A percentile compares a stretch with the other conserved stretches of the same genome.
Evolutionary conservation across 2,797 vertebrate genomes (phyloP).

Genomic region (Potorous gilbertii): DNA sequence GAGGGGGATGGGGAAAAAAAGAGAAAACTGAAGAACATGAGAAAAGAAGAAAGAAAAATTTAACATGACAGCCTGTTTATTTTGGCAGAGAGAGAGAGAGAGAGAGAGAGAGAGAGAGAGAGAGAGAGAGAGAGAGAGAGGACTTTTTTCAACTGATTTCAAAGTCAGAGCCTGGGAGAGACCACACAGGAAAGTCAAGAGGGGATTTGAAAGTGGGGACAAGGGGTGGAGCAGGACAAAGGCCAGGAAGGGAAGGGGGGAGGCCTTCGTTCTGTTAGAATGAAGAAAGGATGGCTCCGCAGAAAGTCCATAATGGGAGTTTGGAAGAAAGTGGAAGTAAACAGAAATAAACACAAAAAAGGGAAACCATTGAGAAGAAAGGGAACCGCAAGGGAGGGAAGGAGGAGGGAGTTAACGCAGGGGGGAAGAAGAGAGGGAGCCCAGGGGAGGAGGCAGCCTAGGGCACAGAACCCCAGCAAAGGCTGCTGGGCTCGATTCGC

Average conservation of each 20-base stretch:
- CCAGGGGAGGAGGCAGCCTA: background rate
- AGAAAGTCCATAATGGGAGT: constrained; percentile 37
- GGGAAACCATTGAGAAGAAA: constrained; percentile 59
- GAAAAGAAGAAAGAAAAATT: constrained; percentile 82
- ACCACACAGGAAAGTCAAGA: constrained; percentile 76
- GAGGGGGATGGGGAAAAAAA: background rate
- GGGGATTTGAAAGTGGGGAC: constrained; percentile 43
- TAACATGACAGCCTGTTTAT: constrained; percentile 88
- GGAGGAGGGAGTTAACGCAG: background rate
- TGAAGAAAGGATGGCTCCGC: background rate
- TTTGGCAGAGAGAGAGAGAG: constrained; percentile 83
- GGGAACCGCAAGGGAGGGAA: background rate
- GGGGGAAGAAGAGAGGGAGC: background rate
- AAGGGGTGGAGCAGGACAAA: background rate
- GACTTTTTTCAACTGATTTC: constrained; percentile 85
- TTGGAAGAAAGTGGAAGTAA: background rate
- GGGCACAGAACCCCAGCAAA: constrained; percentile 32
- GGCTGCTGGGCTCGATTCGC: constrained; percentile 50
- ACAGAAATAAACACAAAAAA: background rate
- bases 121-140: constrained; percentile 63
- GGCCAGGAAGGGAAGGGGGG: background rate
- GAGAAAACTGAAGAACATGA: constrained; percentile 71
- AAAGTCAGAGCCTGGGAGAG: constrained; percentile 75
- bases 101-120: constrained; percentile 71
- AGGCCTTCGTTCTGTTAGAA: background rate